A percentile compares a stretch with the other conserved stretches of the same genome.
Conservation (phyloP, 1,140 invertebrate species). For the Macrobrachium rosenbergii region DNA sequence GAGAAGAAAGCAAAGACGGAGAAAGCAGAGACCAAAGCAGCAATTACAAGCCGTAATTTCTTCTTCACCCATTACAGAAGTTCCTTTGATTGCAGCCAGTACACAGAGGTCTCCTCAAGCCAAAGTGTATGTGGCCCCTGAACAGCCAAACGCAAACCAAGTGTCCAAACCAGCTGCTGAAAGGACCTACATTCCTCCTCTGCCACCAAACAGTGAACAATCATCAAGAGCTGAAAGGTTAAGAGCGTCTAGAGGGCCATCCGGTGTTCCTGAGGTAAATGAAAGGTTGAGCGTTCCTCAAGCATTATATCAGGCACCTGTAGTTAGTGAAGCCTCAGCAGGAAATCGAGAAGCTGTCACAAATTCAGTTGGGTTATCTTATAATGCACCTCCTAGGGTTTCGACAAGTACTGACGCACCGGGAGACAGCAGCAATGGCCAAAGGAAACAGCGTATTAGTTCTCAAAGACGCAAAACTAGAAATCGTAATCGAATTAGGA, state of each 20-base stretch:
- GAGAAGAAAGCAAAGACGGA: constrained; percentile 19
- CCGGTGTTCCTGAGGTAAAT: too few species aligned
- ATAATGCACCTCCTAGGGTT: constrained; percentile 23
- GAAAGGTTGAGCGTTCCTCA: too few species aligned
- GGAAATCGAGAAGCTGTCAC: background rate
- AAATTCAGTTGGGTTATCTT: constrained; percentile 17
- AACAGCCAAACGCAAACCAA: background rate
- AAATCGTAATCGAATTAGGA: constrained; percentile 19
- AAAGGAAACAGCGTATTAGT: constrained; percentile 3
- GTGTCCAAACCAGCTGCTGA: background rate
- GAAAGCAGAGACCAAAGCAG: constrained; percentile 33
- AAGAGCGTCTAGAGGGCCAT: too few species aligned
- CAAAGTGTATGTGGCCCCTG: constrained; percentile 24
- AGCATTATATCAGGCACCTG: too few species aligned
- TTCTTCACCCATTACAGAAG: background rate
- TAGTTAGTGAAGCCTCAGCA: too few species aligned
- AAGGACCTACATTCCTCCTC: background rate
- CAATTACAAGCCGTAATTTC: background rate
- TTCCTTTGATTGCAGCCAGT: background rate
- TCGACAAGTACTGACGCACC: background rate
- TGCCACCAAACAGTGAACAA: background rate
- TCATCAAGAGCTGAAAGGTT: background rate
- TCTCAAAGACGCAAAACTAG: background rate
- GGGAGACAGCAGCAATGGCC: background rate
- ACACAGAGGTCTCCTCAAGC: background rate